Base-by-base conservation (phyloP, 92 coral and sea anemone species). In the Paramuricea clavata region DNA sequence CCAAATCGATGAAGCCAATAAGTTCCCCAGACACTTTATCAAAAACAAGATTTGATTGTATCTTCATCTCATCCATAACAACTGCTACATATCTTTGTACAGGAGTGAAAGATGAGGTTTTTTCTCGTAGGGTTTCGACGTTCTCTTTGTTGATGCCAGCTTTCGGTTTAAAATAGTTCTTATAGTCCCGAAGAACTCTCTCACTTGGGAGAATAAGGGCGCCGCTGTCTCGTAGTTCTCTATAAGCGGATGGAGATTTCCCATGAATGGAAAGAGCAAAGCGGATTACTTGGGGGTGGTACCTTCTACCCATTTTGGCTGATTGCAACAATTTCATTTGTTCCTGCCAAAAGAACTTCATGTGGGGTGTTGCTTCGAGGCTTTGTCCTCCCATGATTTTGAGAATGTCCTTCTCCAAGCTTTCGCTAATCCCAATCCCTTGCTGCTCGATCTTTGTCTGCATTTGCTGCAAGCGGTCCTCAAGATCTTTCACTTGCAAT, bases 21-120 rank as follows among this genome's bases (percentile, higher is more conserved):
- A 89, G 87, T 47, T 89, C 89, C 33, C 93, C 89, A 32, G 95
- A 86, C 41, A 47, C 21, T 44, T 92, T 92, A 83, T 92, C 93
- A 22, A 92, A 84, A 25, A 89, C 89, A 75, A 92, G 90, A 64
- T 86, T 86, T 56, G 94, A 60, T 76, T 33, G 61, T 2, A 89
- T 74, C 77, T 92, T 85, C 92, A 89, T 92, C 23, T 92, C 92
- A 60, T 92, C 92, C 67, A 89, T 88, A 19, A 92, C 59, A 4
- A 92, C 74, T 31, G 87, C 92, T 13, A 92, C 49, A 69, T 89
- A 92, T 31, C 93, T 8, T 15, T 61, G 69, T 61, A 61, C 34
- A 61, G 69, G 33, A 61, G 69, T 61, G 31, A 61, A 61, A 61
- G 69, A 61, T 27, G 34, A 61, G n/a, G 34, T 61, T 25, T 61